Percentiles rank a stretch among this genome's conserved stretches.
Conservation (phyloP, 2,797 vertebrate species). For the Crenuchus spilurus region DNA sequence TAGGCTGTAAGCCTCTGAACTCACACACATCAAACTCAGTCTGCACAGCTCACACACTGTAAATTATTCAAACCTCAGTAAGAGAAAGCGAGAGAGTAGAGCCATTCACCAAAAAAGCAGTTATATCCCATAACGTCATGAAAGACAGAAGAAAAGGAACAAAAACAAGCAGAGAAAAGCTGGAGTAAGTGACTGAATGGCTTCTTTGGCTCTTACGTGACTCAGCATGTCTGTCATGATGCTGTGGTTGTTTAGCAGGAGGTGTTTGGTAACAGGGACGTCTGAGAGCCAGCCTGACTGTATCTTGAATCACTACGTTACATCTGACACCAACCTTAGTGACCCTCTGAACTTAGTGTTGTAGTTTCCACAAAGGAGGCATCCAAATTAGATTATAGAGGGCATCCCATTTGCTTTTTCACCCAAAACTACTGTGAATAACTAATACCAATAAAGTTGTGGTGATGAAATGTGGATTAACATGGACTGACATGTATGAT, state of each 20-base stretch:
- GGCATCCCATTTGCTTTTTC: no score
- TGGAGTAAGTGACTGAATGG: neutral
- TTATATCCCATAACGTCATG: neutral
- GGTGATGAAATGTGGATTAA: no score
- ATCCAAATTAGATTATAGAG: no score
- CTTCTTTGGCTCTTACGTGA: neutral
- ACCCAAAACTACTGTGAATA: no score
- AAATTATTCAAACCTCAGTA: conserved; percentile 40
- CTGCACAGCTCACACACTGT: conserved; percentile 15
- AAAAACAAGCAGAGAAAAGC: neutral
- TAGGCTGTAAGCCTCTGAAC: neutral
- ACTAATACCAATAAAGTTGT: no score
- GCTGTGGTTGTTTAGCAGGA: neutral
- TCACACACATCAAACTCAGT: conserved; percentile 33
- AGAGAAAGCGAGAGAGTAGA: conserved; percentile 13
- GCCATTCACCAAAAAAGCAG: conserved; percentile 30
- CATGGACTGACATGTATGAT: no score
- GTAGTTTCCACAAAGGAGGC: no score
- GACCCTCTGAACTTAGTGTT: neutral
- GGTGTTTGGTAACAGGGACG: neutral
- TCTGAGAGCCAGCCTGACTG: neutral
- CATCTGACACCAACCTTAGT: neutral
- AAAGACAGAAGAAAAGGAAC: neutral
- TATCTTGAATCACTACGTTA: neutral
- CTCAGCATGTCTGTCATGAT: neutral